These are phyloP conservation scores for Psilanteris sp. DNA, from an alignment of 1,140 invertebrate genomes.

Conservation along the genomic window DNA sequence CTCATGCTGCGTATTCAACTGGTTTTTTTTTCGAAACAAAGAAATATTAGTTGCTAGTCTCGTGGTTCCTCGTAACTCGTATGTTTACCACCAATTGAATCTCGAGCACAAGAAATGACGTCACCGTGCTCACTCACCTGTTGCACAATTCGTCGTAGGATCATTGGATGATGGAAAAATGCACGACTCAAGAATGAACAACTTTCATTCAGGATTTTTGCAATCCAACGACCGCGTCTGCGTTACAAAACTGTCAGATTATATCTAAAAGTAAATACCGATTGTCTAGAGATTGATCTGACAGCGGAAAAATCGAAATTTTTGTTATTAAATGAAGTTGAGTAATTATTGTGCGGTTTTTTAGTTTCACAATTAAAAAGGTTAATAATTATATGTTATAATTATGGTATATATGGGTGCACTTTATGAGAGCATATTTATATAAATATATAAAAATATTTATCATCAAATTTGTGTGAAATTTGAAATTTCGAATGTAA, in stretches of 20 bases:
- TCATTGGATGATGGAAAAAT: constrained; percentile 43
- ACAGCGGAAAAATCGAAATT: no score
- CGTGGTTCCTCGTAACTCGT: no score
- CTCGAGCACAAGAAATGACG: constrained; percentile 23
- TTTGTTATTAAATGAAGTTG: no score
- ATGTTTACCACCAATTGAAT: constrained; percentile 12
- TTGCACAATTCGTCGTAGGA: constrained; percentile 36
- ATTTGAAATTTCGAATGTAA: no score
- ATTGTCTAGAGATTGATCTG: background rate
- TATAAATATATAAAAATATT: no score
- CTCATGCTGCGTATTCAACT: no score
- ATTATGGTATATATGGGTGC: no score
- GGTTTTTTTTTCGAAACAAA: no score
- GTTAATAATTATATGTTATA: no score
- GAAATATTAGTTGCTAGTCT: no score
- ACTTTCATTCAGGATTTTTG: constrained; percentile 39
- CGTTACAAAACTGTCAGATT: constrained; percentile 9
- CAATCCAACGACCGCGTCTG: constrained; percentile 1
- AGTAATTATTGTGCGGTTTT: background rate
- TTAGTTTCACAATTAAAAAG: background rate
- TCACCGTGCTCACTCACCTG: constrained; percentile 38
- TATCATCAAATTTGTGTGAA: no score
- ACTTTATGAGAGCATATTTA: no score
- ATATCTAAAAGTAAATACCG: constrained; percentile 17
- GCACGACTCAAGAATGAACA: constrained; percentile 25